Evolutionary conservation across 2,888 invertebrate species (phyloP), one percentile per base, ranked within the genome.

Genomic region (Lasioglossum marginatum): DNA sequence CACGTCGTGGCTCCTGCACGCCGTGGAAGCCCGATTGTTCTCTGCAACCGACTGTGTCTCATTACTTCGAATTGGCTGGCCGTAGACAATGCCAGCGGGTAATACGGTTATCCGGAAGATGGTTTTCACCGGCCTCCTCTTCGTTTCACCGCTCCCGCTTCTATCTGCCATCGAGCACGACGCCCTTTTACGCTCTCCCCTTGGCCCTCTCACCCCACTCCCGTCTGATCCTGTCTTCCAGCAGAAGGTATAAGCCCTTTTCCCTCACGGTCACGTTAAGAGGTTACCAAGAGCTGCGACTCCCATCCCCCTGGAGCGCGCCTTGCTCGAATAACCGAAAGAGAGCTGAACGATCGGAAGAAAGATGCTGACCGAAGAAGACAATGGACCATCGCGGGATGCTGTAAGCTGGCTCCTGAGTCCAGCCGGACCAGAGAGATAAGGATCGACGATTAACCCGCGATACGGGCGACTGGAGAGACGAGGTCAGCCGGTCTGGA

Each of bases 11-110:
- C 86, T 90, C 82, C 89, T 87, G 88, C 89, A 88, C 88, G 89
- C 88, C 76, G 81, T 83, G 79, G 86, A 87, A 90, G 90, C 88
- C 91, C 94, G 93, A 94, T 94, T 94, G 94, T 94, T 94, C 94
- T 93, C 91, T 90, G 92, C 92, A 93, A 93, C 92, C 92, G 92
- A 92, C 92, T 93, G 92, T 93, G 93, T 93, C 94, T 94, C 94
- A 93, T 94, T 94, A 94, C 94, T 94, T 94, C 94, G 92, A 93
- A 94, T 94, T 93, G 94, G 93, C 92, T 94, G 93, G 91, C 91
- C 92, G 91, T 92, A 94, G 93, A 94, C 94, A 94, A 94, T 94
- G 92, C 92, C 91, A 85, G 77, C 89, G 88, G 91, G 92, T 94
- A 94, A 94, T 94, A 92, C 93, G 92, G 92, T 94, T 93, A 94